Base-by-base conservation (phyloP, 2,797 vertebrate species). In the Yasuhikotakia modesta region DNA sequence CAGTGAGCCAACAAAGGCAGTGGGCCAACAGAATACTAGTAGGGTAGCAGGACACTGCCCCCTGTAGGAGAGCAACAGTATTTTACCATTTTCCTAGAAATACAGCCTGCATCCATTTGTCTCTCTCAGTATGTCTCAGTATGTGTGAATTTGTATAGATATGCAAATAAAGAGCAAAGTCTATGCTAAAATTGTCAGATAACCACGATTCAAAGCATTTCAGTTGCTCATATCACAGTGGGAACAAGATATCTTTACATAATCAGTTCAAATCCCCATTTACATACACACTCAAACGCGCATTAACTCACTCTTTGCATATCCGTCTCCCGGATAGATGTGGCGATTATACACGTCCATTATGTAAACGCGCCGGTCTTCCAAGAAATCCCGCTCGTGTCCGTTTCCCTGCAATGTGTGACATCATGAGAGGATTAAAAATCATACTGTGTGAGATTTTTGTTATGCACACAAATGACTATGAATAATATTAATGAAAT, bases 261-360 rank as follows among this genome's bases (percentile, higher is more conserved):
- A 79, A 82, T 78, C 64, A 79, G 69, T 77, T 69, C 22, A 65
- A 17, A 60, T 60, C 7, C n/a, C 35, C 22, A 45, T 73, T 61
- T 43, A 73, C 39, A 65, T 52, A 66, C 24, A 30, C 61, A 58
- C 39, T 68, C 43, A 72, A 46, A 73, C 46, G 43, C 22, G 63
- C 55, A 50, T 63, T 73, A 53, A 94, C 96, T 95, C 85, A 99
- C 97, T 91, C 91, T 99, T 99, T 83, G 97, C 97, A 79, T 89
- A 92, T 83, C 91, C 90, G 79, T 98, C 96, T 30, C 95, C 93
- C 0, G 97, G 97, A 83, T 99, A 99, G 87, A 99, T 98, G 73
- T 96, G 92, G 72, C 95, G 94, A 80, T 99, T 99, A 85, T 98
- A 99, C 30, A 93, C 94, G 19, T 99, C 97, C 97, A 99, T 95